Evolutionary conservation across 2,113 vertebrate genomes (phyloP), one percentile per base, ranked within the genome.

Genomic region (Lepisosteus osseus): DNA sequence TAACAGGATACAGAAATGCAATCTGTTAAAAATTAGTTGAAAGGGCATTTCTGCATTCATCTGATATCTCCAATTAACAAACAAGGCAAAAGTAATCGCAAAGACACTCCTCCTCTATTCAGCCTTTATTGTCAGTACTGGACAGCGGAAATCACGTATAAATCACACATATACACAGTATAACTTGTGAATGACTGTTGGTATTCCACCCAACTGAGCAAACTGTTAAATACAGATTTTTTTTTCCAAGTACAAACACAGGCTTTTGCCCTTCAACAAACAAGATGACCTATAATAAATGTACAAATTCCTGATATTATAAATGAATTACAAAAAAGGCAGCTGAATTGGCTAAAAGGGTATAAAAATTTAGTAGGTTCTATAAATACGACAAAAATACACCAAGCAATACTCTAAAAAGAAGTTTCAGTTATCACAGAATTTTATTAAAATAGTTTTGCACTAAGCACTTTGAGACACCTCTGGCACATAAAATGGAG

Each of bases 321-420:
- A 92, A 92, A 92, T 91, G 87, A 92, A 89, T 88, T 92, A 90
- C 79, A 90, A 92, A 94, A 70, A 89, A 89, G 90, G 88, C 90
- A 92, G 89, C 82, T 87, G 82, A 84, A 85, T 84, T 80, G 81
- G 82, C 86, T 87, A 87, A 85, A 83, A 88, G 2, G 79, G 79
- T 92, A 93, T 87, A 92, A 92, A 93, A 91, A 88, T 71, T 83
- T 78, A 76, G 84, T 84, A 87, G 88, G 83, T 83, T 87, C 86
- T 92, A 92, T 93, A 91, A 92, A 92, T 91, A 90, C 81, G 88
- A 88, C 66, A 78, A 86, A 29, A 87, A 88, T 77, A 75, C 74
- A 76, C 87, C 86, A 89, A 88, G 77, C 85, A 80, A 29, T 86
- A 84, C 78, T 79, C 76, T 83, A 87, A 86, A 74, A 74, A 51